Evolutionary conservation across 1,140 invertebrate species (phyloP).

Genomic region (Sinella curviseta): DNA sequence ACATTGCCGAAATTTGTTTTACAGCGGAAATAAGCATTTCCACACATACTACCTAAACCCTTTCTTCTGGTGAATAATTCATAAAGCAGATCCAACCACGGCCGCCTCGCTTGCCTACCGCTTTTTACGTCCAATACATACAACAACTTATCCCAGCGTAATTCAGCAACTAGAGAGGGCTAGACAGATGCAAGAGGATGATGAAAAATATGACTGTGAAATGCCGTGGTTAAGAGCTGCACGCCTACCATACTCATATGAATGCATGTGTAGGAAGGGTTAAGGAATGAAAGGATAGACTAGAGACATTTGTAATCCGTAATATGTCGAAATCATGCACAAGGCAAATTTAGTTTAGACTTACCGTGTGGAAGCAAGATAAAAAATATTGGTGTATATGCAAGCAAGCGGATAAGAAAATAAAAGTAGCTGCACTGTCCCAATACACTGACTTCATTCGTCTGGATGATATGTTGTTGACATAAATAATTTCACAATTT

Average conservation of each 20-base stretch:
- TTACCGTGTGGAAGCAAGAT: no score
- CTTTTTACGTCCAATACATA: not conserved
- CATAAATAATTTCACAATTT: no score
- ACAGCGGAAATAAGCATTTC: conserved; percentile 21
- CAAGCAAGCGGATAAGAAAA: no score
- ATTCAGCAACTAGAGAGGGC: no score
- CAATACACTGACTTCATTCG: no score
- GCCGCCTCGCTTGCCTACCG: not conserved
- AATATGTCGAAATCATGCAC: not conserved
- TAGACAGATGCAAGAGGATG: conserved; percentile 6
- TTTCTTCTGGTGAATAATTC: conserved; percentile 22
- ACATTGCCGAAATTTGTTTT: conserved; percentile 11
- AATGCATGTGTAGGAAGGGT: no score
- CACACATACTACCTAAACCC: conserved; percentile 24
- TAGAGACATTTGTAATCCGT: not conserved
- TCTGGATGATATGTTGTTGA: no score
- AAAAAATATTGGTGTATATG: no score
- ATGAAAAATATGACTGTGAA: conserved; percentile 1
- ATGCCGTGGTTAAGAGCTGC: not conserved
- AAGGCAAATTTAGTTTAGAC: no score
- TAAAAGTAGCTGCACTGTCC: no score
- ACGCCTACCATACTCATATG: no score
- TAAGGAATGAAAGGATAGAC: no score
- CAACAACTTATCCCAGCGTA: not conserved
- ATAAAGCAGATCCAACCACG: conserved; percentile 7